These are phyloP conservation scores for Penelope pileata DNA, from an alignment of 2,113 vertebrate genomes.

Conservation along the genomic window DNA sequence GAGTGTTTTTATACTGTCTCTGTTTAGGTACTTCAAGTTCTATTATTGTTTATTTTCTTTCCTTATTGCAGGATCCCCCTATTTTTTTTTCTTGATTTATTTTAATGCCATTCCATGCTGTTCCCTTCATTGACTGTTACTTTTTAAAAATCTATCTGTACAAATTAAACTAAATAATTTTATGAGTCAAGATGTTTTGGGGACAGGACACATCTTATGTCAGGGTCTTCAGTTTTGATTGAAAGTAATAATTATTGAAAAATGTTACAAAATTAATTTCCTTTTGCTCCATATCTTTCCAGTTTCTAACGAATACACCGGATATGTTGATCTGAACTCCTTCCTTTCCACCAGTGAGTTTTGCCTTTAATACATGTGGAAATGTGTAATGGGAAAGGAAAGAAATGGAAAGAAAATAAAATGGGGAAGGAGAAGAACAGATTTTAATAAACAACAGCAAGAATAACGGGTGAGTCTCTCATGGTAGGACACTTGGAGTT, in stretches of 20 bases:
- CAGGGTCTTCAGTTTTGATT: background rate
- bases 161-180: background rate
- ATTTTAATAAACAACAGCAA: background rate
- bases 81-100: background rate
- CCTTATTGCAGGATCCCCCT: background rate
- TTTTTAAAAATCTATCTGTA: background rate
- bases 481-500: background rate
- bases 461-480: background rate
- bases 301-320: background rate
- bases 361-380: background rate
- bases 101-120: background rate
- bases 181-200: background rate
- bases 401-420: conserved; percentile 15
- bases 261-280: background rate
- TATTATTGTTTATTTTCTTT: background rate
- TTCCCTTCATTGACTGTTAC: background rate
- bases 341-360: background rate
- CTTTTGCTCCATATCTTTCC: background rate
- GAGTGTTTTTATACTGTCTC: background rate
- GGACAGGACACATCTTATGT: background rate
- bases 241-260: background rate
- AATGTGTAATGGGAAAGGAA: background rate
- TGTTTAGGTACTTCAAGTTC: background rate
- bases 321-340: background rate
- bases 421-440: background rate